Base-by-base conservation (phyloP, 2,113 vertebrate species). In the Siphamia tubifer region DNA sequence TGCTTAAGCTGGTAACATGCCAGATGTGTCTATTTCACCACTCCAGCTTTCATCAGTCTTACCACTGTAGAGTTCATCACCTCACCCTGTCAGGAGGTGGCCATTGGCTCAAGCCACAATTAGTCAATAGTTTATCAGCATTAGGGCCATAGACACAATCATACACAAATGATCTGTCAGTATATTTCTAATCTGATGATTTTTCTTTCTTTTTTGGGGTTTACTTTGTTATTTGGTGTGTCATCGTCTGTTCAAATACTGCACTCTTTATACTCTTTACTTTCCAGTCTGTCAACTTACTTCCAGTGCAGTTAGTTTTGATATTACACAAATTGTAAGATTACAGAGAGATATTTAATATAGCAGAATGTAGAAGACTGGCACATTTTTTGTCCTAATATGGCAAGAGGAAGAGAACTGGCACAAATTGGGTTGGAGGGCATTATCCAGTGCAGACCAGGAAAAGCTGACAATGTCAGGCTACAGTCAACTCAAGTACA, bases 1-100 rank as follows among this genome's bases (percentile, higher is more conserved):
- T 31, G 44, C 69, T 85, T 60, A 66, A 48, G 34, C 56, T 81
- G 82, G 89, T 68, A 16, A 11, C 0, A 1, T 4, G 79, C 85
- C 83, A 77, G 66, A 61, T 30, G 57, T 54, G 52, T 82, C 54
- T 36, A 56, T 65, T 61, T 54, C 48, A 11, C 20, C 2, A 8
- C 31, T 71, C 39, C 64, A 42, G 63, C 69, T 49, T 54, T 58
- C 58, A 17, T 7, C n/a, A 57, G 66, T 73, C 23, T 36, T 68
- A 12, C 19, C 19, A 12, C 36, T 77, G 36, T 74, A 57, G 44
- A 44, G 25, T 24, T 35, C 8, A 74, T 80, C 76, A 82, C 84
- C 75, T 88, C 86, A 42, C 57, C 82, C 39, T 64, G 36, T 31
- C 66, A 36, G 27, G 40, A 42, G 38, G 7, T 12, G 21, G 10